Evolutionary conservation across 1,140 invertebrate species (phyloP).

Genomic region (Brachionus rubens): DNA sequence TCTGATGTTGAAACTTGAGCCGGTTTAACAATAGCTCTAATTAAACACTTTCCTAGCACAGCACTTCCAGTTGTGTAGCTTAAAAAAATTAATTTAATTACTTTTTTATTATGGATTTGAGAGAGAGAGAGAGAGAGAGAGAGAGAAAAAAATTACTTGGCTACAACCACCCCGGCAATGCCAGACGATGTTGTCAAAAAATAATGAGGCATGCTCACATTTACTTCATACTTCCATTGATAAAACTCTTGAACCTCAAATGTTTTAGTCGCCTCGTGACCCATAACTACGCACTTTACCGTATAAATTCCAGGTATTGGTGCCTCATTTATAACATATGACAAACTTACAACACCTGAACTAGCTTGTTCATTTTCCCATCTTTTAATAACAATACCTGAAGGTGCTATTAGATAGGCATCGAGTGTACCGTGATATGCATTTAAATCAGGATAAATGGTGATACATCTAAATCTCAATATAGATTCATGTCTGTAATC

Average conservation of each 20-base stretch:
- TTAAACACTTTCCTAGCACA: constrained; percentile 73
- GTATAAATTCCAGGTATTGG: constrained; percentile 86
- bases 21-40: constrained; percentile 67
- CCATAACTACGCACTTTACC: constrained; percentile 73
- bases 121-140: too few species aligned
- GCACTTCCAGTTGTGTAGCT: constrained; percentile 61
- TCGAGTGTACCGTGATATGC: constrained; percentile 82
- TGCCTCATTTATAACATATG: constrained; percentile 81
- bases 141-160: constrained; percentile 73
- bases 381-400: constrained; percentile 76
- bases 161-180: constrained; percentile 78
- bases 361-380: constrained; percentile 79
- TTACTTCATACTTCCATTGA: too few species aligned
- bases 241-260: constrained; percentile 60
- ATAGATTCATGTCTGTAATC: too few species aligned
- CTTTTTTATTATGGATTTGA: not conserved
- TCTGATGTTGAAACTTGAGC: constrained; percentile 16
- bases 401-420: constrained; percentile 82
- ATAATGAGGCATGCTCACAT: too few species aligned
- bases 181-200: too few species aligned
- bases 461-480: constrained; percentile 70
- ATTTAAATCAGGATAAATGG: constrained; percentile 80
- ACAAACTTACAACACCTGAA: constrained; percentile 53
- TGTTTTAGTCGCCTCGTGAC: constrained; percentile 47
- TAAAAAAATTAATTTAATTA: constrained; percentile 39